Evolutionary conservation across 2,113 vertebrate species (phyloP).

Genomic region (Amphilophus citrinellus): DNA sequence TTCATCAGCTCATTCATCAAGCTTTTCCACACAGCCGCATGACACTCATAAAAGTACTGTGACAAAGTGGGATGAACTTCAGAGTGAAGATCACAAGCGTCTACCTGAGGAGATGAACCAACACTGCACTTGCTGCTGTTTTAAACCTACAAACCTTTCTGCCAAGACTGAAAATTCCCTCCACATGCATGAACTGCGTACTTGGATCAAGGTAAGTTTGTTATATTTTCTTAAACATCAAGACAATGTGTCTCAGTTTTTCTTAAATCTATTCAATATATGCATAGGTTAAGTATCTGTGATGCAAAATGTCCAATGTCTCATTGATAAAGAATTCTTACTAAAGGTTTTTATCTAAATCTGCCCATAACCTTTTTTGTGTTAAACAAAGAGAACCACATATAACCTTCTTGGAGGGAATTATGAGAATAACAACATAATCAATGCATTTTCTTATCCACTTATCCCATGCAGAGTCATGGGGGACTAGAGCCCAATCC

Average conservation of each 20-base stretch:
- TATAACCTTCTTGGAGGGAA: too few species aligned
- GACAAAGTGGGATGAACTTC: neutral
- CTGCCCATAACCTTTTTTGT: neutral
- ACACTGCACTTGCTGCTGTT: neutral
- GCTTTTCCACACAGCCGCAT: neutral
- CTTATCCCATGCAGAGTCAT: too few species aligned
- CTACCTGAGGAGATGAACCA: neutral
- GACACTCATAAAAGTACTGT: neutral
- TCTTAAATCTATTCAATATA: too few species aligned
- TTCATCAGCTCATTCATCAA: neutral
- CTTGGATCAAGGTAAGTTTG: neutral
- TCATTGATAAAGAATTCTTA: too few species aligned
- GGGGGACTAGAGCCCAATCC: too few species aligned
- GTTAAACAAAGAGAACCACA: too few species aligned
- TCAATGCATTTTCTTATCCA: too few species aligned
- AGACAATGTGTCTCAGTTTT: too few species aligned
- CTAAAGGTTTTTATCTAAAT: neutral
- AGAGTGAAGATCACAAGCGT: neutral
- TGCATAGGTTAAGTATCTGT: too few species aligned
- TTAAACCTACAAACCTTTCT: neutral
- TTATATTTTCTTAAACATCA: neutral
- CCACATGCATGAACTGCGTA: neutral
- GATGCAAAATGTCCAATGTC: too few species aligned
- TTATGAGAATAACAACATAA: too few species aligned
- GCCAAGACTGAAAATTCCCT: neutral